These are phyloP conservation scores for Autographa pulchrina DNA, from an alignment of 2,888 invertebrate genomes.

Conservation along the genomic window DNA sequence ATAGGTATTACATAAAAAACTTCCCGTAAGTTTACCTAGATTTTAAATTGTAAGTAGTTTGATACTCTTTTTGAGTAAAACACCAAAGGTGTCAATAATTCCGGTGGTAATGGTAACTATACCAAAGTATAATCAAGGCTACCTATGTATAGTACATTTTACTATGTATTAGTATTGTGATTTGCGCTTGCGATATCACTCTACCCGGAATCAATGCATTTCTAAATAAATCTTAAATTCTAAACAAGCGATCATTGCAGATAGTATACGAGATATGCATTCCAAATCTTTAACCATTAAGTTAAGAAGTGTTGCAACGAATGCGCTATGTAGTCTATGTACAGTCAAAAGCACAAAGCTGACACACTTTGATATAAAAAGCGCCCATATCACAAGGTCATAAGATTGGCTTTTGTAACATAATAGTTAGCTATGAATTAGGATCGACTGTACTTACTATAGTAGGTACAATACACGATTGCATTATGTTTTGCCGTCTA, in stretches of 20 bases:
- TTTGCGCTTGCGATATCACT: background rate
- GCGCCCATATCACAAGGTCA: background rate
- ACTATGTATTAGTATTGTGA: background rate
- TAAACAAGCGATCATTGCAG: background rate
- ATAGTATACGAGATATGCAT: background rate
- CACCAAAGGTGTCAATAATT: too few relatives aligned
- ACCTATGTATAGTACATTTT: too few relatives aligned
- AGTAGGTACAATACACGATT: conserved; percentile 23
- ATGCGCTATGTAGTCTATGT: conserved; percentile 26
- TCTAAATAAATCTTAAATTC: background rate
- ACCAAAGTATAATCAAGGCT: too few relatives aligned
- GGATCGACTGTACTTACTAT: background rate
- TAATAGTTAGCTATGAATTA: background rate
- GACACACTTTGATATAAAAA: background rate
- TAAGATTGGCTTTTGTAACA: background rate
- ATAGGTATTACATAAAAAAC: too few relatives aligned
- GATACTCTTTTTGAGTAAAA: too few relatives aligned
- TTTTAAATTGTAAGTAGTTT: too few relatives aligned
- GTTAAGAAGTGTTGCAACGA: conserved; percentile 18
- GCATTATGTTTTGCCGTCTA: conserved; percentile 32
- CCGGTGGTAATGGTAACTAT: too few relatives aligned
- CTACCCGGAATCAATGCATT: conserved; percentile 1
- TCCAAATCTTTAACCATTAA: conserved; percentile 3
- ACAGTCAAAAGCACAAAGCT: background rate
- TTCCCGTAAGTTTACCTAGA: too few relatives aligned